Evolutionary conservation across 2,888 invertebrate genomes (phyloP).

Genomic region (Elaeidobius kamerunicus): DNA sequence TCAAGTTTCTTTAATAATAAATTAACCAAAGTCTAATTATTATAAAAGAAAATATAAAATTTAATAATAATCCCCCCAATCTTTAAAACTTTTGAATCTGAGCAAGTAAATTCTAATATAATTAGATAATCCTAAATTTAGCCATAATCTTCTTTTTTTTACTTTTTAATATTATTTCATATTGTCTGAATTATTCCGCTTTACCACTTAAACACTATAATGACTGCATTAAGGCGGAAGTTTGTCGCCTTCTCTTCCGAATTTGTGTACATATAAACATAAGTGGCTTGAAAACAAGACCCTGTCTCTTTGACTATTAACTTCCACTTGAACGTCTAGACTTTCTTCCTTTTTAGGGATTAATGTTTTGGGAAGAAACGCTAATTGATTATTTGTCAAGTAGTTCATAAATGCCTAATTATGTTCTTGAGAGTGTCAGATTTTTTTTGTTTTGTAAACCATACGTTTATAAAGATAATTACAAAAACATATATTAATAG

Average conservation of each 20-base stretch:
- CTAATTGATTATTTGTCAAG: conserved; percentile 20
- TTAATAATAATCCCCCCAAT: too few relatives aligned
- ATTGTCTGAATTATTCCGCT: background rate
- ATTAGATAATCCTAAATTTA: too few relatives aligned
- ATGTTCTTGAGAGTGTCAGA: background rate
- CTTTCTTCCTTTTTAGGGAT: conserved; percentile 23
- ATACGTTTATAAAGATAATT: background rate
- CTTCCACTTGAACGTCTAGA: conserved; percentile 36
- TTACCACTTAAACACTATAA: background rate
- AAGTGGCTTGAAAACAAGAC: conserved; percentile 17
- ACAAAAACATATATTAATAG: too few relatives aligned
- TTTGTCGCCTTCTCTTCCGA: conserved; percentile 46
- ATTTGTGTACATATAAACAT: conserved; percentile 33
- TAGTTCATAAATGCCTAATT: background rate
- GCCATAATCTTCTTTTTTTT: background rate
- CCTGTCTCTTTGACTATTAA: conserved; percentile 44
- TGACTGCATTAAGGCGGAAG: conserved; percentile 32
- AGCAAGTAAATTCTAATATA: too few relatives aligned
- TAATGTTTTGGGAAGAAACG: conserved; percentile 6
- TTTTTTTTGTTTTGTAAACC: background rate
- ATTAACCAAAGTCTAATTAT: conserved; percentile 8
- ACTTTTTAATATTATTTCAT: background rate
- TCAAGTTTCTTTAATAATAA: conserved; percentile 12
- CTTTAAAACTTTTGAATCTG: too few relatives aligned
- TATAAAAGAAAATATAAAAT: too few relatives aligned